phyloP scores from a whole-genome alignment of 2,888 invertebrate species.

The Andrena chrysosceles region DNA sequence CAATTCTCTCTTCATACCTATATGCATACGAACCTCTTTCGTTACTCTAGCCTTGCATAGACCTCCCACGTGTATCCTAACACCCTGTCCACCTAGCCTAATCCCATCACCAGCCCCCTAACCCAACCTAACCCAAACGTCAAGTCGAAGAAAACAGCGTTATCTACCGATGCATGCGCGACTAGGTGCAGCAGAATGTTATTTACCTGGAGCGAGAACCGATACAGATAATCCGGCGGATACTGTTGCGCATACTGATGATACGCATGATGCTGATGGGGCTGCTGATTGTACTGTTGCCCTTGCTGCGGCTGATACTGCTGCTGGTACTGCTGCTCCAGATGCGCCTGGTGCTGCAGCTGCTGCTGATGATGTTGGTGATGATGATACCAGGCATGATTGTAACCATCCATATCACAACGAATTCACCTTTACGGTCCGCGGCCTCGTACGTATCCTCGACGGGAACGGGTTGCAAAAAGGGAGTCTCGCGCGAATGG shows the following conservation, averaged over 20 bases:
- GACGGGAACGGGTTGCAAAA: constrained; percentile 47
- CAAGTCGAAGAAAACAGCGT: constrained; percentile 5
- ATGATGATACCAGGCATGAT: constrained; percentile 70
- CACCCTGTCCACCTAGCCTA: too few relatives aligned
- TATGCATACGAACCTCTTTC: too few relatives aligned
- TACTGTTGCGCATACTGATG: constrained; percentile 80
- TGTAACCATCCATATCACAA: constrained; percentile 73
- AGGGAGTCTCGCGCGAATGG: constrained; percentile 59
- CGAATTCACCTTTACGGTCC: constrained; percentile 60
- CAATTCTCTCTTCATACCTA: too few relatives aligned
- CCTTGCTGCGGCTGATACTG: constrained; percentile 68
- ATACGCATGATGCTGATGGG: constrained; percentile 75
- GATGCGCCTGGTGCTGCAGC: constrained; percentile 52
- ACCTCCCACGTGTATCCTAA: too few relatives aligned
- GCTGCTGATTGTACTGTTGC: constrained; percentile 74
- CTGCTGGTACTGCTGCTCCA: constrained; percentile 62
- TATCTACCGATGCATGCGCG: background rate
- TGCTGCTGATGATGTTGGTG: constrained; percentile 63
- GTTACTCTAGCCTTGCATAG: too few relatives aligned
- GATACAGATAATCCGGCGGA: constrained; percentile 83
- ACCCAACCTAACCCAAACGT: background rate
- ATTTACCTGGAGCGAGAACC: constrained; percentile 84
- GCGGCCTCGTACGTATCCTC: constrained; percentile 55
- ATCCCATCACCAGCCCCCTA: background rate
- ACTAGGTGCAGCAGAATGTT: constrained; percentile 11